Base-by-base conservation (phyloP, 2,888 invertebrate genomes). In the Lithophane socia region DNA sequence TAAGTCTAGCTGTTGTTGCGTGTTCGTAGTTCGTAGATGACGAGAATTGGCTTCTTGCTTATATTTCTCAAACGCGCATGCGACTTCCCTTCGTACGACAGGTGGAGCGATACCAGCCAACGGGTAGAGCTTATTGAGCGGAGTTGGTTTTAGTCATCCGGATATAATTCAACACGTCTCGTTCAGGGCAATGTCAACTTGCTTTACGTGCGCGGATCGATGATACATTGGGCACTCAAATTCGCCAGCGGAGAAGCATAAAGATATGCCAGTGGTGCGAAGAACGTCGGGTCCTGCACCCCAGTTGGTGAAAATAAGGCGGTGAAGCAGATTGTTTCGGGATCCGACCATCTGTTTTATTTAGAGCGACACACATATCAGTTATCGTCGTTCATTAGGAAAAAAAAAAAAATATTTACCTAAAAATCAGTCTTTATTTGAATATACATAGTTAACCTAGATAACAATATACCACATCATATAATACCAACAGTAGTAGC, bases 401-500 rank as follows among this genome's bases (percentile, higher is more conserved):
- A 8, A n/a, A 61, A 75, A 29, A 44, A 52, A 29, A 66, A 29
- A 8, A 21, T 66, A 67, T 18, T 49, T 21, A 49, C 29, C 13
- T 29, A 29, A 66, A 49, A 12, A 29, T 66, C 21, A 49, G 29
- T 37, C 24, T 21, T 13, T 29, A 49, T 9, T 65, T 24, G 2
- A 13, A 29, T 29, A 52, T 16, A 49, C 9, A 29, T 21, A 16
- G 16, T 16, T 58, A n/a, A 58, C 2, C 21, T 29, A 52, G 16
- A 24, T 44, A 78, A 76, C 58, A n/a, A 42, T 66, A 58, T 0
- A 5, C 24, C 47, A 49, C 16, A 56, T 49, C 18, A 37, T 47
- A 54, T 47, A 54, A 54, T 75, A 75, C 47, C 37, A 47, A 56
- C 56, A 56, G 12, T 29, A 9, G 74, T 18, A 47, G n/a, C 29